These are phyloP conservation scores for Shargacucullia verbasci DNA, from an alignment of 2,888 invertebrate genomes.

Conservation along the genomic window DNA sequence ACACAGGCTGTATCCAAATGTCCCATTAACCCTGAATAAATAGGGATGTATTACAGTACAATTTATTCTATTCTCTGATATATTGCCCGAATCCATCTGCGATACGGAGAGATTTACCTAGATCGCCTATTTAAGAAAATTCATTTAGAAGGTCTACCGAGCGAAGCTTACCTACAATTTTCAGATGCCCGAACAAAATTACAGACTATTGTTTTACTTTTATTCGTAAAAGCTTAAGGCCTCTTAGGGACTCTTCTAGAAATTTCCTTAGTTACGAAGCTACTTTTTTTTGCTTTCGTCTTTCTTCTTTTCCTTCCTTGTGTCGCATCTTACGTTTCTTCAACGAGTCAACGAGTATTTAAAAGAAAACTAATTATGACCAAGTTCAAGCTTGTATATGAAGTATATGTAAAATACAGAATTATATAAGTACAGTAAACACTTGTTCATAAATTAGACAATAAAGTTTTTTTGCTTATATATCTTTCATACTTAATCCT, in stretches of 20 bases:
- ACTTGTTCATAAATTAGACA: no score
- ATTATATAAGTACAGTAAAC: no score
- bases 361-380: no score
- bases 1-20: slow-evolving; percentile 3
- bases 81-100: slow-evolving; percentile 32
- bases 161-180: background rate
- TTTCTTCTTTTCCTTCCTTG: no score
- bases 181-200: slow-evolving; percentile 2
- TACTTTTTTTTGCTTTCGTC: no score
- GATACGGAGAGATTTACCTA: slow-evolving; percentile 30
- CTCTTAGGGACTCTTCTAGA: background rate
- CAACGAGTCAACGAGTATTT: no score
- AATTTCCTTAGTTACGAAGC: no score
- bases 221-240: slow-evolving; percentile 6
- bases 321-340: no score
- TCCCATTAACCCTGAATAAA: slow-evolving; percentile 29
- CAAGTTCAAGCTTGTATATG: no score
- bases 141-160: slow-evolving; percentile 11
- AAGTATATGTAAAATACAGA: no score
- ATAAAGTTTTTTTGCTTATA: no score
- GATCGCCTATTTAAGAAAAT: slow-evolving; percentile 16
- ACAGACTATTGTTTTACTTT: slow-evolving; percentile 1
- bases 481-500: background rate
- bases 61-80: slow-evolving; percentile 40
- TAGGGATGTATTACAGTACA: slow-evolving; percentile 19